Conservation (phyloP, 2,113 vertebrate species). For the Siphamia tubifer region DNA sequence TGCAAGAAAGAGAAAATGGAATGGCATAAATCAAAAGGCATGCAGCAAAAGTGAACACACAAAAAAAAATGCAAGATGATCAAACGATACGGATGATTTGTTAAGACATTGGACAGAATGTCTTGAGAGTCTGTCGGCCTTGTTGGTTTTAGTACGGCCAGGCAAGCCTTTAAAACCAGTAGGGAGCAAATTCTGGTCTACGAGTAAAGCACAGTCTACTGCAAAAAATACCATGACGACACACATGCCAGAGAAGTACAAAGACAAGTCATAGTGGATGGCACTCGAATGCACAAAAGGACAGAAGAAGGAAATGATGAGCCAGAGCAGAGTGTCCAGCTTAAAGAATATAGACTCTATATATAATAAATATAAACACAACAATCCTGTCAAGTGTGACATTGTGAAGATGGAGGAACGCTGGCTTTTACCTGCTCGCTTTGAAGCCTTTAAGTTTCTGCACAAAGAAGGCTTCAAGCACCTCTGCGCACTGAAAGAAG, state of each 20-base stretch:
- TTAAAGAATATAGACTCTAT: too few species aligned
- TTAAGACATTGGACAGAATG: slow-evolving; percentile 12
- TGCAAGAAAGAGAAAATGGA: slow-evolving; percentile 89
- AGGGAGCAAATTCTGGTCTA: background rate
- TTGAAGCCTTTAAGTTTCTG: slow-evolving; percentile 99
- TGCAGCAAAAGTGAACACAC: slow-evolving; percentile 72
- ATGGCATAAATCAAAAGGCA: slow-evolving; percentile 80
- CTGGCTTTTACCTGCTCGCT: slow-evolving; percentile 91
- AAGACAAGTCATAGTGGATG: background rate
- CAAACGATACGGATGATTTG: slow-evolving; percentile 11
- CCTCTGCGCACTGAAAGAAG: slow-evolving; percentile 97
- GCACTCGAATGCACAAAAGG: background rate
- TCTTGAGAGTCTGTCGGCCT: background rate
- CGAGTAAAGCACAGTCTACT: background rate
- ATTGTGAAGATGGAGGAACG: background rate
- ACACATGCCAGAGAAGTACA: slow-evolving; percentile 25
- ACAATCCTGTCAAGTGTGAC: background rate
- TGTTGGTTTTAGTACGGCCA: slow-evolving; percentile 8
- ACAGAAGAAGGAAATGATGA: background rate
- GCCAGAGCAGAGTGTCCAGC: too few species aligned
- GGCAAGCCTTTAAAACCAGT: background rate
- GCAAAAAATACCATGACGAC: background rate
- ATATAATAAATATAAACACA: too few species aligned
- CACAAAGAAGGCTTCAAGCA: slow-evolving; percentile 98
- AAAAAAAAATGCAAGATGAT: slow-evolving; percentile 67